phyloP scores from a whole-genome alignment of 1,140 invertebrate genomes.

The Scaptomyza pallida region DNA sequence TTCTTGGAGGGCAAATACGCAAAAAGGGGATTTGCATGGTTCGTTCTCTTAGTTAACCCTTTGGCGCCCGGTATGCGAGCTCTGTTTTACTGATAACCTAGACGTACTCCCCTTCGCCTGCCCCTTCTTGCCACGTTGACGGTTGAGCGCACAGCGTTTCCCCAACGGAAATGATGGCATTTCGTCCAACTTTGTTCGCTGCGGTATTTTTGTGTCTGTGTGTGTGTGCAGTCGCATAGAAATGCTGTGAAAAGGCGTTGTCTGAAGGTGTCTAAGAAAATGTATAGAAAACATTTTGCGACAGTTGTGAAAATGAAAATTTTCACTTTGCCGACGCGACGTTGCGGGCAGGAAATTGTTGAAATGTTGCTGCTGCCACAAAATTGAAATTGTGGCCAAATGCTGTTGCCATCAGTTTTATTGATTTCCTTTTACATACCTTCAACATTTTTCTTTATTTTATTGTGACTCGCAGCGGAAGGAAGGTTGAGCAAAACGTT shows the following conservation, averaged over 20 bases:
- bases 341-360: conserved; percentile 64
- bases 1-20: conserved; percentile 43
- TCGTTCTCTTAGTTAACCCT: conserved; percentile 69
- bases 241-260: conserved; percentile 44
- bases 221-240: conserved; percentile 77
- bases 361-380: conserved; percentile 61
- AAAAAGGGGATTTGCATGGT: conserved; percentile 68
- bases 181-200: conserved; percentile 78
- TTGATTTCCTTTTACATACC: conserved; percentile 71
- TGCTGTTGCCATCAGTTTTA: conserved; percentile 72
- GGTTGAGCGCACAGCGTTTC: conserved; percentile 65
- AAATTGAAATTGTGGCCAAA: conserved; percentile 80
- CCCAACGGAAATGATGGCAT: conserved; percentile 82
- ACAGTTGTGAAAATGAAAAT: conserved; percentile 70
- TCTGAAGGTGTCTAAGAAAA: conserved; percentile 67
- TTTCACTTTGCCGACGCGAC: conserved; percentile 47
- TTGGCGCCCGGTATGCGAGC: conserved; percentile 41
- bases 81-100: conserved; percentile 45
- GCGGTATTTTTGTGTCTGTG: conserved; percentile 6
- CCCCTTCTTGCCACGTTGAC: conserved; percentile 34
- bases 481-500: conserved; percentile 76
- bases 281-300: conserved; percentile 48
- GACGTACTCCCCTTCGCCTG: conserved; percentile 15
- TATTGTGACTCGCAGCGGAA: conserved; percentile 49
- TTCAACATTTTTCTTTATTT: conserved; percentile 40